phyloP scores from a whole-genome alignment of 2,888 invertebrate species.

The Cephus pygmeus region DNA sequence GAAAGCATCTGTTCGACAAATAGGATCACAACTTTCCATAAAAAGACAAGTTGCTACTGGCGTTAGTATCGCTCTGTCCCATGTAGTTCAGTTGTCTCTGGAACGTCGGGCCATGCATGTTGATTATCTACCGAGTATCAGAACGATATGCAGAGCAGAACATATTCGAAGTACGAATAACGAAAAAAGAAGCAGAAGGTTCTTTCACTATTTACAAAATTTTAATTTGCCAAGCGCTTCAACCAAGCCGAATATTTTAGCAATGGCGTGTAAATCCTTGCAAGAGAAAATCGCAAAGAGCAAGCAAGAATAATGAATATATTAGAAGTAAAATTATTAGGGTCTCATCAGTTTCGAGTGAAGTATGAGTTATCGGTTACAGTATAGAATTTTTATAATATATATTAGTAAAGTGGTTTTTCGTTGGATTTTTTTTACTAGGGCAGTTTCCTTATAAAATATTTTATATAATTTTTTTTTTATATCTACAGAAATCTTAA shows the following conservation, averaged over 20 bases:
- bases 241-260: slow-evolving; percentile 46
- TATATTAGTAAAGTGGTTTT: background rate
- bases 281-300: slow-evolving; percentile 35
- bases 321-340: background rate
- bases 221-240: slow-evolving; percentile 57
- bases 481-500: background rate
- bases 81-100: slow-evolving; percentile 67
- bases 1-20: background rate
- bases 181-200: slow-evolving; percentile 78
- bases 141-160: slow-evolving; percentile 79
- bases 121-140: slow-evolving; percentile 78
- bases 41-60: slow-evolving; percentile 44
- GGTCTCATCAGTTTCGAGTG: background rate
- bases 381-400: background rate
- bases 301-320: background rate
- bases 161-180: slow-evolving; percentile 70
- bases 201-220: slow-evolving; percentile 81
- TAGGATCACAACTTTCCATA: slow-evolving; percentile 21
- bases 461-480: background rate
- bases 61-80: slow-evolving; percentile 64
- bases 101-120: slow-evolving; percentile 71
- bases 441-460: background rate
- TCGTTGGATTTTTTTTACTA: background rate
- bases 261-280: slow-evolving; percentile 56
- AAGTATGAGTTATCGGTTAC: background rate